These are phyloP conservation scores for Betta splendens DNA, from an alignment of 2,797 vertebrate species.

Conservation along the genomic window DNA sequence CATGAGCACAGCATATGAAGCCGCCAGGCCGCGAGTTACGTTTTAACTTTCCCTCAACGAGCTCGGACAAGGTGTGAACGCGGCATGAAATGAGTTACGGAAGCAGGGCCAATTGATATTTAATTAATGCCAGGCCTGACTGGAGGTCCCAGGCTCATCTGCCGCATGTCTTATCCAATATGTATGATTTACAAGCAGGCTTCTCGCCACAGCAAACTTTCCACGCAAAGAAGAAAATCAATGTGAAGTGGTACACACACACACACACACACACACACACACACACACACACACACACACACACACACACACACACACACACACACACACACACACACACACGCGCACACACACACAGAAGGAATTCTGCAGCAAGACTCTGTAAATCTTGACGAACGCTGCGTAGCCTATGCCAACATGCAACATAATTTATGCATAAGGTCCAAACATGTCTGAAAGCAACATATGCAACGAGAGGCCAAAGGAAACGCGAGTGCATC, in stretches of 20 bases:
- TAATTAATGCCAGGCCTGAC: constrained; percentile 78
- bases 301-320: too few relatives aligned
- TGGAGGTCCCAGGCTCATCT: constrained; percentile 73
- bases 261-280: too few relatives aligned
- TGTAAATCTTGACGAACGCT: constrained; percentile 46
- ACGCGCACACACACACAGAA: constrained; percentile 40
- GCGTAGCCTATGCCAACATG: constrained; percentile 16
- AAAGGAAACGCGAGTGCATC: constrained; percentile 15
- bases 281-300: too few relatives aligned
- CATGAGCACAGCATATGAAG: constrained; percentile 26
- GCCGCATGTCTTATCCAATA: constrained; percentile 78
- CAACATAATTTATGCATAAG: constrained; percentile 25
- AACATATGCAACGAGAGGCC: constrained; percentile 23
- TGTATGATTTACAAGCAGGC: constrained; percentile 75
- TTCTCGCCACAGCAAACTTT: constrained; percentile 69
- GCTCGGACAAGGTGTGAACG: constrained; percentile 72
- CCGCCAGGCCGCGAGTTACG: constrained; percentile 62
- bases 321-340: too few relatives aligned
- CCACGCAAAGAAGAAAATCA: constrained; percentile 55
- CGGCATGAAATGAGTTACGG: constrained; percentile 75
- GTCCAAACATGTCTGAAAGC: constrained; percentile 13
- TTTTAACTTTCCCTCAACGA: constrained; percentile 62
- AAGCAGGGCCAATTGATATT: constrained; percentile 78
- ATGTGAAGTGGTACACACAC: constrained; percentile 45
- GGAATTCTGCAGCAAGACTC: constrained; percentile 42